These are phyloP conservation scores for Embidobia sp. DNA, from an alignment of 2,888 invertebrate genomes.

Conservation along the genomic window DNA sequence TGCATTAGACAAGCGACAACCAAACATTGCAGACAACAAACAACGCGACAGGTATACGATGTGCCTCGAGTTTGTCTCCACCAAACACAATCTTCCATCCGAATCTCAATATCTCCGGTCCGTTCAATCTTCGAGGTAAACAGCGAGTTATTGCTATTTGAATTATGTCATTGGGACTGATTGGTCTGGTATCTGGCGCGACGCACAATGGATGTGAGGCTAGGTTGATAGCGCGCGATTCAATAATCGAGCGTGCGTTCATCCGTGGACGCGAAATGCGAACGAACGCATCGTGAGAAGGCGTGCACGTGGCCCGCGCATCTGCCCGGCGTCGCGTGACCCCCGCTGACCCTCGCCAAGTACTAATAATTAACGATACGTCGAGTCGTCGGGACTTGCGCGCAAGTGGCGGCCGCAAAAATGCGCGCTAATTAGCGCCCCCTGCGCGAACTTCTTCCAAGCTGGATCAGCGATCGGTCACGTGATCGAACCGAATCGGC, in stretches of 20 bases:
- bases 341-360: slow-evolving; percentile 77
- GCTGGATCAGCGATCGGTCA: slow-evolving; percentile 7
- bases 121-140: too few relatives aligned
- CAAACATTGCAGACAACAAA: too few relatives aligned
- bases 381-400: slow-evolving; percentile 51
- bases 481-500: too few relatives aligned
- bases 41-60: too few relatives aligned
- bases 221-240: slow-evolving; percentile 23
- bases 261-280: slow-evolving; percentile 22
- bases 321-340: slow-evolving; percentile 76
- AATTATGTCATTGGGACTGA: too few relatives aligned
- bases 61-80: too few relatives aligned
- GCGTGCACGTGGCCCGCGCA: slow-evolving; percentile 76
- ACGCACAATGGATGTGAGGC: slow-evolving; percentile 14
- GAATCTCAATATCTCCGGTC: too few relatives aligned
- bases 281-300: slow-evolving; percentile 59
- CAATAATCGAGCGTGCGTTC: slow-evolving; percentile 36
- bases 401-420: slow-evolving; percentile 33
- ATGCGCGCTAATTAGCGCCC: slow-evolving; percentile 34
- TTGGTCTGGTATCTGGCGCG: not conserved
- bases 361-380: slow-evolving; percentile 78
- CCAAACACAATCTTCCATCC: too few relatives aligned
- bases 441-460: too few relatives aligned
- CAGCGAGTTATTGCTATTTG: too few relatives aligned
- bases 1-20: too few relatives aligned